Conservation (phyloP, 2,797 vertebrate species). For the Hapalemur alaotrensis region DNA sequence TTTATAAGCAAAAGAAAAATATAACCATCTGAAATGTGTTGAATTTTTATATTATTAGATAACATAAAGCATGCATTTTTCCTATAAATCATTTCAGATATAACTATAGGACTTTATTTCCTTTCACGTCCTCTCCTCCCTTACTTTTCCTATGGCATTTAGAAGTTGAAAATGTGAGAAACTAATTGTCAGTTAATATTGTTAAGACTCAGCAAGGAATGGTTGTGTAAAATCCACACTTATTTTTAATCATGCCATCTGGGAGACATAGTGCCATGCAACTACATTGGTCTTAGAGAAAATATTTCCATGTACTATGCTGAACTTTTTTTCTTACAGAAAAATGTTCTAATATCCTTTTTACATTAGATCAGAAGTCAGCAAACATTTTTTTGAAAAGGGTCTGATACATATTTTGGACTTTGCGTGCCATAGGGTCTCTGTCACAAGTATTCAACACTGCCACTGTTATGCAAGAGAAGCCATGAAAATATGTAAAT, state of each 20-base stretch:
- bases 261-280: not conserved
- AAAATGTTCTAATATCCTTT: not conserved
- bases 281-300: not conserved
- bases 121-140: not conserved
- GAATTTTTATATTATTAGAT: not conserved
- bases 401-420: not conserved
- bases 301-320: not conserved
- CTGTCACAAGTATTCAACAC: not conserved
- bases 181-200: not conserved
- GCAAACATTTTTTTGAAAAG: not conserved
- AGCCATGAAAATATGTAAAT: not conserved
- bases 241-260: not conserved
- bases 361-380: not conserved
- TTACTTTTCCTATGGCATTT: not conserved
- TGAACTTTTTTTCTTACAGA: not conserved
- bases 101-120: not conserved
- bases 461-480: not conserved
- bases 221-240: not conserved
- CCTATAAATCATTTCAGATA: not conserved
- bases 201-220: not conserved
- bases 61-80: not conserved
- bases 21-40: rapidly evolving
- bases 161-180: not conserved
- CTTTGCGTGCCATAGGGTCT: not conserved
- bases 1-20: not conserved